Conservation (phyloP, 2,797 vertebrate species). For the Varecia variegata region DNA sequence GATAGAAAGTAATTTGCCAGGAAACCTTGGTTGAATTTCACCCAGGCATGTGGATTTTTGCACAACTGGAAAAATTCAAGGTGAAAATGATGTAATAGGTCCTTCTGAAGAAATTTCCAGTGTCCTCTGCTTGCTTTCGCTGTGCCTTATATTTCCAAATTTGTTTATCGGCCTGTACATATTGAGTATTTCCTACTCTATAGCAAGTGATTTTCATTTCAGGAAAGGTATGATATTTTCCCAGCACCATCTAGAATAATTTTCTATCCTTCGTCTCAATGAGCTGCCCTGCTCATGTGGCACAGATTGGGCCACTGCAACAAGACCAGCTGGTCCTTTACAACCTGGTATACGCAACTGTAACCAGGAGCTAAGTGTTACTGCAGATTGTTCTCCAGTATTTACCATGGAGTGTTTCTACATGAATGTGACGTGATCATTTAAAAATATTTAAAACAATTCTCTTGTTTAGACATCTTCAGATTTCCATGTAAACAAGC, state of each 20-base stretch:
- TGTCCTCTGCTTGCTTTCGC: neutral
- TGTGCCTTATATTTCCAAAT: neutral
- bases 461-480: neutral
- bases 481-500: neutral
- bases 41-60: neutral
- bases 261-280: neutral
- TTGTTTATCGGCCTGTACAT: neutral
- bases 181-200: neutral
- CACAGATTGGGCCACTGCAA: neutral
- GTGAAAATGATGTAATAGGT: neutral
- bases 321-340: neutral
- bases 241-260: neutral
- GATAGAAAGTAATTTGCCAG: neutral
- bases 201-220: neutral
- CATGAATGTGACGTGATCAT: neutral
- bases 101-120: neutral
- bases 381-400: neutral
- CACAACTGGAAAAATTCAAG: neutral
- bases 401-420: neutral
- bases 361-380: neutral
- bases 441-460: neutral
- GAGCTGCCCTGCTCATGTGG: neutral
- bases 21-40: neutral
- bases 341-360: neutral
- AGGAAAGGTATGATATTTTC: neutral